phyloP scores from a whole-genome alignment of 2,113 vertebrate genomes.

The Dolichallabes microphthalmus region DNA sequence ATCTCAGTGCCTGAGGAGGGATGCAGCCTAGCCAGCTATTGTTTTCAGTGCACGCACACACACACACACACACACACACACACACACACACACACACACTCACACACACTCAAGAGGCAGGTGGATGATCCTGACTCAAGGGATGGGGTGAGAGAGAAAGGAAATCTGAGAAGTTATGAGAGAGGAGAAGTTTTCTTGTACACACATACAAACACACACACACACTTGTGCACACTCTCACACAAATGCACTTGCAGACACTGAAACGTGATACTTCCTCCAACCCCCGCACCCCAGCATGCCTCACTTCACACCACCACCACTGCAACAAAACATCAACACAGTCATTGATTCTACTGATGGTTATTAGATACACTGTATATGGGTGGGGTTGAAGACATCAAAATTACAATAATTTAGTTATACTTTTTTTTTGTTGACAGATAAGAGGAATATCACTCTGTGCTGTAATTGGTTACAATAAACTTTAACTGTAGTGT shows the following conservation, averaged over 20 bases:
- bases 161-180: slow-evolving; percentile 62
- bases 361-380: slow-evolving; percentile 27
- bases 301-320: slow-evolving; percentile 41
- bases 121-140: slow-evolving; percentile 51
- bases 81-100: slow-evolving; percentile 24
- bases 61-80: slow-evolving; percentile 28
- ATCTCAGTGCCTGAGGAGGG: slow-evolving; percentile 50
- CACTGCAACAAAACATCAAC: slow-evolving; percentile 35
- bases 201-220: not conserved
- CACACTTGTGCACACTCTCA: not conserved
- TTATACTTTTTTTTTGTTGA: not conserved
- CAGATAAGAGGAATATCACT: slow-evolving; percentile 11
- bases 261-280: slow-evolving; percentile 46
- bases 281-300: slow-evolving; percentile 36
- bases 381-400: not conserved
- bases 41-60: slow-evolving; percentile 36
- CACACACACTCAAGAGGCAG: slow-evolving; percentile 40
- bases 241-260: slow-evolving; percentile 40
- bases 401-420: slow-evolving; percentile 1
- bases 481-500: slow-evolving; percentile 15
- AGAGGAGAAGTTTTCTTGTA: slow-evolving; percentile 46
- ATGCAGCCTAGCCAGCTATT: slow-evolving; percentile 50
- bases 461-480: slow-evolving; percentile 2
- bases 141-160: slow-evolving; percentile 29
- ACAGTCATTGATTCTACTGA: slow-evolving; percentile 23